These are phyloP conservation scores for Macrosiphum euphorbiae DNA, from an alignment of 2,888 invertebrate species.

Conservation along the genomic window DNA sequence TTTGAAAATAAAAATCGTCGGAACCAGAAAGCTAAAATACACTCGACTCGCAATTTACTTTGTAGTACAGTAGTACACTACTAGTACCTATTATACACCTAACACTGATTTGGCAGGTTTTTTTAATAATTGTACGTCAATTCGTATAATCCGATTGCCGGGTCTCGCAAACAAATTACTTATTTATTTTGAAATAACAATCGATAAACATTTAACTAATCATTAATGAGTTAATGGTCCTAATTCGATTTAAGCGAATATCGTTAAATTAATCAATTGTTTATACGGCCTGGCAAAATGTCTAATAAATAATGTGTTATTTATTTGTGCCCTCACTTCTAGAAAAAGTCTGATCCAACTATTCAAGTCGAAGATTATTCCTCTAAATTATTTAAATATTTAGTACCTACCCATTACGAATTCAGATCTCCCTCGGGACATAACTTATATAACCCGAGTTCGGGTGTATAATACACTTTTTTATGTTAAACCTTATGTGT, in stretches of 20 bases:
- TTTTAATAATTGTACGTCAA: neutral
- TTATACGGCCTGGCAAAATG: neutral
- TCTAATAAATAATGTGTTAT: neutral
- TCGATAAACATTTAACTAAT: neutral
- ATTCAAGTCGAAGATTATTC: neutral
- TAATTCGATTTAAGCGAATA: neutral
- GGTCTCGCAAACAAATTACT: too few relatives aligned
- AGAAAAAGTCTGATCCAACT: neutral
- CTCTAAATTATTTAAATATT: neutral
- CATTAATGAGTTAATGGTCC: neutral
- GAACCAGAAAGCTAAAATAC: neutral
- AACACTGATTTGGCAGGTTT: neutral
- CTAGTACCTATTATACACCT: neutral
- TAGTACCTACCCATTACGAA: neutral
- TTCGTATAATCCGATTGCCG: neutral
- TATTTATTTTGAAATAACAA: neutral
- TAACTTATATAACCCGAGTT: neutral
- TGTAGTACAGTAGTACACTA: neutral
- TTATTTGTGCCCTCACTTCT: neutral
- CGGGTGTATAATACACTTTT: neutral
- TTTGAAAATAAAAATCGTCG: neutral
- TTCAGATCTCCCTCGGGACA: neutral
- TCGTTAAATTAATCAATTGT: neutral
- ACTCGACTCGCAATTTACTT: neutral
- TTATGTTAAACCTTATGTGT: neutral